Evolutionary conservation across 1,140 invertebrate genomes (phyloP).

Genomic region (Meteorus sp.): DNA sequence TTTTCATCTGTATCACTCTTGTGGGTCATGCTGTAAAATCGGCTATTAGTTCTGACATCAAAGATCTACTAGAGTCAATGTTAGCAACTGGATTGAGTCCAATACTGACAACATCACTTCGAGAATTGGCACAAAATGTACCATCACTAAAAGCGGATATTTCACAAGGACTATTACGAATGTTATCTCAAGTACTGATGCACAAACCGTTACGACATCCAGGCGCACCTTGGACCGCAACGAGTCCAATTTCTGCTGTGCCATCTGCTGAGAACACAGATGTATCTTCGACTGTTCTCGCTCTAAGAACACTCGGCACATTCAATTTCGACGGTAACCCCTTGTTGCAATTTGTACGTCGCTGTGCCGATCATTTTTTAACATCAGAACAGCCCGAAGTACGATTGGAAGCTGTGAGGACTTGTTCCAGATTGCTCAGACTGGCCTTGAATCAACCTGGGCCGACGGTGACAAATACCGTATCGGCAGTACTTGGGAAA

Average conservation of each 20-base stretch:
- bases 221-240: conserved; percentile 67
- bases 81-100: conserved; percentile 88
- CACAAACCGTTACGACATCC: conserved; percentile 82
- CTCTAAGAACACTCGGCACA: conserved; percentile 89
- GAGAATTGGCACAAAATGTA: conserved; percentile 87
- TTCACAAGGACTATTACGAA: conserved; percentile 87
- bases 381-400: conserved; percentile 87
- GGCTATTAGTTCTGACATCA: conserved; percentile 75
- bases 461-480: conserved; percentile 81
- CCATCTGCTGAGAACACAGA: conserved; percentile 61
- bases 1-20: conserved; percentile 95
- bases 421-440: conserved; percentile 85
- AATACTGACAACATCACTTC: conserved; percentile 85
- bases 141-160: conserved; percentile 87
- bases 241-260: conserved; percentile 45
- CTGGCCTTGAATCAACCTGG: conserved; percentile 72
- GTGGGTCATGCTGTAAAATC: conserved; percentile 83
- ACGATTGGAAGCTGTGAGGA: conserved; percentile 90
- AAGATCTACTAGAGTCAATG: conserved; percentile 88
- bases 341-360: conserved; percentile 86
- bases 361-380: conserved; percentile 93
- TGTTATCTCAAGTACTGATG: conserved; percentile 86
- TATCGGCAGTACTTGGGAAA: conserved; percentile 88
- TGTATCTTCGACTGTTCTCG: conserved; percentile 84
- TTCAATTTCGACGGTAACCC: conserved; percentile 97